These are phyloP conservation scores for Eupithecia abbreviata DNA, from an alignment of 2,888 invertebrate genomes.

Conservation along the genomic window DNA sequence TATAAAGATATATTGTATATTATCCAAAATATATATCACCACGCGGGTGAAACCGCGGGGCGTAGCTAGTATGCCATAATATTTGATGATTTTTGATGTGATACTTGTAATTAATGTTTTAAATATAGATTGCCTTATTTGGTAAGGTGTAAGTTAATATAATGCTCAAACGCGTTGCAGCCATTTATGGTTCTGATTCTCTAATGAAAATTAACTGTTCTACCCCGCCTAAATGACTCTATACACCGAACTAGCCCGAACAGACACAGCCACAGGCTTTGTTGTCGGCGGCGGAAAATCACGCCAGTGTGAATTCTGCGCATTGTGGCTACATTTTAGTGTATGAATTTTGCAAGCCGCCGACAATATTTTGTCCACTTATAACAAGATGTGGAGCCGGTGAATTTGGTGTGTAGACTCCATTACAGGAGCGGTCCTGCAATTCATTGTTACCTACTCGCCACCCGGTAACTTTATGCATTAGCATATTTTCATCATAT, in stretches of 20 bases:
- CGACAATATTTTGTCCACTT: not conserved
- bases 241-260: not conserved
- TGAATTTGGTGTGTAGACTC: not conserved
- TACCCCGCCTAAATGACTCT: not conserved
- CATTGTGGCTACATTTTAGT: not conserved
- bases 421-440: conserved; percentile 42
- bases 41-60: too few relatives aligned
- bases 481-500: conserved; percentile 78
- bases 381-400: not conserved
- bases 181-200: not conserved
- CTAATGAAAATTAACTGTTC: conserved; percentile 2
- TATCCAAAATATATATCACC: too few relatives aligned
- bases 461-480: conserved; percentile 61
- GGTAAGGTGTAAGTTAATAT: not conserved
- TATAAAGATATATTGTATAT: too few relatives aligned
- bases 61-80: not conserved
- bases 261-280: not conserved
- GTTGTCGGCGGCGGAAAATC: not conserved
- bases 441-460: conserved; percentile 66
- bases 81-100: not conserved
- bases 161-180: not conserved
- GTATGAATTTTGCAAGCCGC: not conserved
- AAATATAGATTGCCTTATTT: not conserved
- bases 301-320: not conserved
- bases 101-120: not conserved